A percentile compares a stretch with the other conserved stretches of the same genome.
These are phyloP conservation scores for Oriolus oriolus DNA, from an alignment of 2,113 vertebrate species.

Conservation along the genomic window DNA sequence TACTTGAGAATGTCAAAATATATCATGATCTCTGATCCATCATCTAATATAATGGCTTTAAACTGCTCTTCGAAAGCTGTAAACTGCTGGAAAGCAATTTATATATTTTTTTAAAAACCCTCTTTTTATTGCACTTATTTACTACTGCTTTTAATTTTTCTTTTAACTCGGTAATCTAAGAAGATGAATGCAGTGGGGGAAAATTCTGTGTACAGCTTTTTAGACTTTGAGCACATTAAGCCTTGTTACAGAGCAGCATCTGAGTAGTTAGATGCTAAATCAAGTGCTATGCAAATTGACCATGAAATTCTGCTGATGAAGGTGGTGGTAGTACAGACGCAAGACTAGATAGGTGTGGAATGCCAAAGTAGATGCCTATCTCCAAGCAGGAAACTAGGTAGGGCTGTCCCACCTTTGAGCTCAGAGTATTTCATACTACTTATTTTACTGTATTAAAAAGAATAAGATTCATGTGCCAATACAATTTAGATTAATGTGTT, in stretches of 20 bases:
- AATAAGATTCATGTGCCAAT: background rate
- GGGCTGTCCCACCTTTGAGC: background rate
- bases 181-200: background rate
- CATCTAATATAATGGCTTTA: background rate
- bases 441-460: background rate
- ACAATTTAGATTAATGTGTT: background rate
- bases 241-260: background rate
- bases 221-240: background rate
- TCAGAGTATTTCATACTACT: background rate
- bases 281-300: background rate
- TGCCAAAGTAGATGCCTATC: background rate
- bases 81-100: background rate
- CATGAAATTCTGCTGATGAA: background rate
- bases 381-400: background rate
- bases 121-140: background rate
- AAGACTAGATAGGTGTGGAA: background rate
- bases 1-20: background rate
- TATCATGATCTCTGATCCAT: background rate
- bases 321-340: background rate
- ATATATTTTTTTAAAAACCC: fast-evolving
- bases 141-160: background rate
- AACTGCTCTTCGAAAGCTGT: background rate
- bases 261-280: background rate
- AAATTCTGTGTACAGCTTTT: background rate
- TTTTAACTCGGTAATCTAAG: background rate